A percentile compares a stretch with the other conserved stretches of the same genome.
Evolutionary conservation across 1,140 invertebrate species (phyloP).

Genomic region (Polypedilum vanderplanki): DNA sequence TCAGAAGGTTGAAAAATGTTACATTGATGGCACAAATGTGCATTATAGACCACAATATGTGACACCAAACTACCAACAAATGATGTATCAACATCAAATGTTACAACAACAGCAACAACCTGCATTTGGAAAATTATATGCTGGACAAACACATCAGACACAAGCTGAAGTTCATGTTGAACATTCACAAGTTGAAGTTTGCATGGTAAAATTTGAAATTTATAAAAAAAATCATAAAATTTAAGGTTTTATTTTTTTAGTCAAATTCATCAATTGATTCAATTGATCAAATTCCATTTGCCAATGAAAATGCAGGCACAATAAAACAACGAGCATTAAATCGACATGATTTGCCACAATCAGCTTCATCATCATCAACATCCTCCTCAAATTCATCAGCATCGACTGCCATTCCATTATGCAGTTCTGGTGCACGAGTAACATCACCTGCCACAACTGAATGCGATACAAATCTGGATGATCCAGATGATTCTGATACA

Average conservation of each 20-base stretch:
- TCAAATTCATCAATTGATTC: constrained; percentile 93
- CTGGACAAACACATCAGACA: constrained; percentile 49
- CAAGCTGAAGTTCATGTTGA: constrained; percentile 55
- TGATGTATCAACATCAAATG: constrained; percentile 6
- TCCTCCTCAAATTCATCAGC: constrained; percentile 44
- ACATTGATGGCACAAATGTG: constrained; percentile 32
- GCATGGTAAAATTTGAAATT: constrained; percentile 34
- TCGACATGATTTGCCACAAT: constrained; percentile 39
- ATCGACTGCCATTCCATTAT: constrained; percentile 34
- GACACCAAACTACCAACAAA: neutral
- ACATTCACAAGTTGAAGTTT: constrained; percentile 40
- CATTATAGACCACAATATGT: constrained; percentile 15
- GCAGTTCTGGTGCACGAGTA: neutral
- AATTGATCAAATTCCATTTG: constrained; percentile 89
- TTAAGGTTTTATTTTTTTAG: constrained; percentile 44
- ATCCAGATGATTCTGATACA: neutral
- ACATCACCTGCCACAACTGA: constrained; percentile 9
- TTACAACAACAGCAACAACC: constrained; percentile 39
- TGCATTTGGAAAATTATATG: constrained; percentile 43
- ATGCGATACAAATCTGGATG: constrained; percentile 24
- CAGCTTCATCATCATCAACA: constrained; percentile 37
- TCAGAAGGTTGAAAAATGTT: constrained; percentile 38
- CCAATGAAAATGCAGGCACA: constrained; percentile 97
- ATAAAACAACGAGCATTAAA: constrained; percentile 62
- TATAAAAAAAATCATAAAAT: neutral